These are phyloP conservation scores for Macroglossus sobrinus DNA, from an alignment of 2,113 vertebrate genomes.

Conservation along the genomic window DNA sequence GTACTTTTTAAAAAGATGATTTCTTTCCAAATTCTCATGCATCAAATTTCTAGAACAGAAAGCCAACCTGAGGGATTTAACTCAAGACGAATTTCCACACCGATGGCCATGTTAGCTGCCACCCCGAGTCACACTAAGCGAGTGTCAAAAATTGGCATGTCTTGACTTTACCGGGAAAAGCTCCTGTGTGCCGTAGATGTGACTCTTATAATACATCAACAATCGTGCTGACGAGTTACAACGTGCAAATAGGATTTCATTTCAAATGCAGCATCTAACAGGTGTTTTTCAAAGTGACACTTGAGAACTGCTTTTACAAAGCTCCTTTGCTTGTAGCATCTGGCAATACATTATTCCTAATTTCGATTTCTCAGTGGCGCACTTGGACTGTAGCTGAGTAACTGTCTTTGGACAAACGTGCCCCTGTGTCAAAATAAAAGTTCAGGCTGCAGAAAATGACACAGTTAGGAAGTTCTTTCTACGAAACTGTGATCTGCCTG, in stretches of 20 bases:
- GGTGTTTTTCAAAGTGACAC: constrained; percentile 21
- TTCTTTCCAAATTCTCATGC: not conserved
- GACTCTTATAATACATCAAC: constrained; percentile 2
- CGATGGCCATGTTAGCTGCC: not conserved
- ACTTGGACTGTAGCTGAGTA: not conserved
- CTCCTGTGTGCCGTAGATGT: not conserved
- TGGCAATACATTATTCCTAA: constrained; percentile 6
- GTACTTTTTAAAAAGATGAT: not conserved
- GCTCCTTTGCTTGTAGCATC: not conserved
- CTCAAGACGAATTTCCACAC: not conserved
- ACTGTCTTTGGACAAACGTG: not conserved
- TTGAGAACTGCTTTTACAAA: not conserved
- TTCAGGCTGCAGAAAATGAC: constrained; percentile 8
- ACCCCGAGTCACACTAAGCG: not conserved
- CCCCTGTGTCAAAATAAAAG: constrained; percentile 55
- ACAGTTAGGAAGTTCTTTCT: constrained; percentile 3
- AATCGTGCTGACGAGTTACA: not conserved
- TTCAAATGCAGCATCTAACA: not conserved
- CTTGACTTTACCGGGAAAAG: constrained; percentile 1
- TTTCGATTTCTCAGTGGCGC: constrained; percentile 20
- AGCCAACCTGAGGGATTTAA: not conserved
- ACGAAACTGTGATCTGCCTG: not conserved
- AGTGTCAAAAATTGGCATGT: not conserved
- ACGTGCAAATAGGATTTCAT: not conserved
- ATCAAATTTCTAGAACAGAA: not conserved